Evolutionary conservation across 2,888 invertebrate species (phyloP), one percentile per base, ranked within the genome.

Genomic region (Cantharis lateralis): DNA sequence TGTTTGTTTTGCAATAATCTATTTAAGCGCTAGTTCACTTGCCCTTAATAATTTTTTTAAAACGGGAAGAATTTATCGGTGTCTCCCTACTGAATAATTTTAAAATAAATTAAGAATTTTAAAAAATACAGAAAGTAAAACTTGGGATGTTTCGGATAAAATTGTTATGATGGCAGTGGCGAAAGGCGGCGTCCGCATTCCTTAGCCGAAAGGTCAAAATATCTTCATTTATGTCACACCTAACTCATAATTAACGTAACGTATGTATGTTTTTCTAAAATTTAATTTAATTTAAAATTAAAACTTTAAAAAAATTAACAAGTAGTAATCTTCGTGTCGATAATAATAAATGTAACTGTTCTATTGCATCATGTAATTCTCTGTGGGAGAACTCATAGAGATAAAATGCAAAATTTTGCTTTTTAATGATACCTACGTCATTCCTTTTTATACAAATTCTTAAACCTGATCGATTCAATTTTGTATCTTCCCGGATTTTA

Each of bases 161-260:
- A 48, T n/a, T 48, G n/a, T 48, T 48, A 48, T 48, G 13, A 48
- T 48, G 48, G 48, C 48, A 48, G 48, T 48, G n/a, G 48, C 62
- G 78, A 75, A 75, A 78, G 74, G 75, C 68, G 72, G 75, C 66
- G 78, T 78, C 75, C 78, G 78, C 78, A 78, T 78, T 78, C 78
- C 68, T 78, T 26, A 20, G 26, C 15, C 62, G 24, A 77, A 78
- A 78, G 78, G 78, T 78, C 72, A 77, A 48, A 77, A 75, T 66
- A 71, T 75, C 78, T 75, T 75, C 78, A 64, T 72, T 75, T 70
- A 62, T 71, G 68, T 68, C 48, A 66, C 62, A 74, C 74, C 73
- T 74, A 74, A 64, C 69, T 72, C 68, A 32, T 68, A 68, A 24
- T 26, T 66, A 28, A 15, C 69, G 32, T 48, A n/a, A 13, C 10